A percentile compares a stretch with the other conserved stretches of the same genome.
Conservation (phyloP, 1,140 invertebrate genomes). For the Drosophila kurseongensis region DNA sequence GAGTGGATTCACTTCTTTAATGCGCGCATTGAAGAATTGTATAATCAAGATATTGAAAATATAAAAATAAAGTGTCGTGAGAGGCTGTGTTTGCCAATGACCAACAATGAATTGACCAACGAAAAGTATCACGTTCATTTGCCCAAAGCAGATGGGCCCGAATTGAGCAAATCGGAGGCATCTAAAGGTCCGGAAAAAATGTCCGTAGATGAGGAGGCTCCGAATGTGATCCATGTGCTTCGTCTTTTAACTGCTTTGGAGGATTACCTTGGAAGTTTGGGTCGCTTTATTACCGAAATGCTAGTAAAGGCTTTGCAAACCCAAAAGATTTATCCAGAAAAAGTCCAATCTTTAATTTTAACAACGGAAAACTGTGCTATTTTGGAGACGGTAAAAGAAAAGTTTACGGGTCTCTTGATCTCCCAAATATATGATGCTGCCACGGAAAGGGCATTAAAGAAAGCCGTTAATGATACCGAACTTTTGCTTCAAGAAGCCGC, state of each 20-base stretch:
- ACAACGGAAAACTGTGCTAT: constrained; percentile 63
- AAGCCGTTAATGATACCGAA: constrained; percentile 61
- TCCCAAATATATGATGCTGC: constrained; percentile 62
- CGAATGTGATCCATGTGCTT: constrained; percentile 87
- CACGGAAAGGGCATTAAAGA: constrained; percentile 64
- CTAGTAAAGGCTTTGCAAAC: constrained; percentile 89
- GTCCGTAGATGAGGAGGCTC: background rate
- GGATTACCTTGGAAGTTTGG: constrained; percentile 91
- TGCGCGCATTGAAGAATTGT: constrained; percentile 90
- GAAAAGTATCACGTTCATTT: constrained; percentile 65
- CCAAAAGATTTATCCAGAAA: constrained; percentile 85
- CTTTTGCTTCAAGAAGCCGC: constrained; percentile 41
- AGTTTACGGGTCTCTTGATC: constrained; percentile 72
- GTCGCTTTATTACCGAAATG: constrained; percentile 90
- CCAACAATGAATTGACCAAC: constrained; percentile 52
- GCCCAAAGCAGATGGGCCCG: background rate
- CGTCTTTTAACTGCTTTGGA: constrained; percentile 91
- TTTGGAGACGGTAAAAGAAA: constrained; percentile 72
- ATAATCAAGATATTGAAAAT: constrained; percentile 85
- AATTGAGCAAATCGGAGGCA: background rate
- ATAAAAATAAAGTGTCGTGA: constrained; percentile 82
- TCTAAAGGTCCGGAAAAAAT: background rate
- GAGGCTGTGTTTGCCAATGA: constrained; percentile 67
- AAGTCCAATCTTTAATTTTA: constrained; percentile 40
- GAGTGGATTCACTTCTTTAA: constrained; percentile 94